Percentiles rank a stretch among this genome's conserved stretches.
Evolutionary conservation across 37 sponge, comb jelly and placozoan genomes (phyloP).

Genomic region (Beroe ovata): DNA sequence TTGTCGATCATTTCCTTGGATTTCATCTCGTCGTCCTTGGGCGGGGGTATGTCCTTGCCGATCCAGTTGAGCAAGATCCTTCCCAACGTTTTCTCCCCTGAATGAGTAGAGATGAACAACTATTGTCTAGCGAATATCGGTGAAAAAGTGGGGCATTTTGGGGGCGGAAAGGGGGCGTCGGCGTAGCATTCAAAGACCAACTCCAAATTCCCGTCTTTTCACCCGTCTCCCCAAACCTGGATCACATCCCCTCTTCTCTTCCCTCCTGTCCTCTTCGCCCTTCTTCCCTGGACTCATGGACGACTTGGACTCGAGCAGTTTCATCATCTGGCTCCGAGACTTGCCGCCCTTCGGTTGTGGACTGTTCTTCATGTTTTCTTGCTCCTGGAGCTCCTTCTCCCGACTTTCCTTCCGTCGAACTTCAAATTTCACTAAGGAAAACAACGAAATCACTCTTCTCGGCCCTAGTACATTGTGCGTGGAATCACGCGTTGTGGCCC

Average conservation of each 20-base stretch:
- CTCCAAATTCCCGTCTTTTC: too few species aligned
- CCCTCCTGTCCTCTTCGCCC: neutral
- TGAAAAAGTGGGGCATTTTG: too few species aligned
- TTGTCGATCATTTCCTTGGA: neutral
- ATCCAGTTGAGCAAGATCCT: slow-evolving; percentile 44
- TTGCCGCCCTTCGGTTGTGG: neutral
- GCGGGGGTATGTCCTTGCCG: neutral
- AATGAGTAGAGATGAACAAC: too few species aligned
- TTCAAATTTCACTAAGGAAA: neutral
- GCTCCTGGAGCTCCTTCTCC: slow-evolving; percentile 1
- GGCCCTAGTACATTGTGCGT: too few species aligned
- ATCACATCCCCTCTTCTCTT: neutral
- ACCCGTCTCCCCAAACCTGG: too few species aligned
- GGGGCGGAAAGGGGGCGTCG: too few species aligned
- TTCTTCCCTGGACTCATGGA: neutral
- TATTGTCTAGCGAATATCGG: too few species aligned
- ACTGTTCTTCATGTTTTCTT: neutral
- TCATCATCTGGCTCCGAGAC: neutral
- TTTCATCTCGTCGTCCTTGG: neutral
- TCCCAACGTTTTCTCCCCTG: slow-evolving; percentile 3
- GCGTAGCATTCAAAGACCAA: too few species aligned
- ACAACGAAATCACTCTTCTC: too few species aligned
- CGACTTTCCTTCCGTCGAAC: neutral
- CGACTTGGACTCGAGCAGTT: neutral
- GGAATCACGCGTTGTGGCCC: too few species aligned